Conservation (phyloP, 2,113 vertebrate genomes). For the Dermatemys mawii region DNA sequence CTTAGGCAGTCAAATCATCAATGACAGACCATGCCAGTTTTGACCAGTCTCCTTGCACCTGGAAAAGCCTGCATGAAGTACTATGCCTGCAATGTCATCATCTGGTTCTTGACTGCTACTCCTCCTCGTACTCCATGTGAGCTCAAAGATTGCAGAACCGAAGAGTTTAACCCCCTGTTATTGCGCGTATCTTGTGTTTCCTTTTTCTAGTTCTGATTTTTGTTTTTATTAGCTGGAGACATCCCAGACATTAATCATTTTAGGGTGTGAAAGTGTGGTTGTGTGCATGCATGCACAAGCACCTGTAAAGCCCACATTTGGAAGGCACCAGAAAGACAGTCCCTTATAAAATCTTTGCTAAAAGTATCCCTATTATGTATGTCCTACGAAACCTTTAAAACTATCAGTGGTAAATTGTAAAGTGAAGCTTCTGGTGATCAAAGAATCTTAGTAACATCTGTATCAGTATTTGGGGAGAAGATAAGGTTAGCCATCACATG, state of each 20-base stretch:
- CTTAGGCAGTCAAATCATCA: not conserved
- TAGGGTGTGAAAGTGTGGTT: not conserved
- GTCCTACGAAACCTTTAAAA: not conserved
- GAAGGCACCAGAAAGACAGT: not conserved
- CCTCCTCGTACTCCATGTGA: not conserved
- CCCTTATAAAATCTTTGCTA: not conserved
- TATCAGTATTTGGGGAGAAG: not conserved
- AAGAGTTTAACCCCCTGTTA: not conserved
- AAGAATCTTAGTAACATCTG: not conserved
- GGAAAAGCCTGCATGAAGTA: not conserved
- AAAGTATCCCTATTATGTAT: not conserved
- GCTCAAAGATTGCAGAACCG: not conserved
- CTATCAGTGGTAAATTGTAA: not conserved
- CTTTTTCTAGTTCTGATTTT: not conserved
- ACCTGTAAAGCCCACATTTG: not conserved
- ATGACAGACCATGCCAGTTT: not conserved
- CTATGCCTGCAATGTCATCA: not conserved
- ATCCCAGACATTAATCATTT: not conserved
- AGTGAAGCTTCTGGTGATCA: not conserved
- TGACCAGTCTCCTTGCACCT: not conserved
- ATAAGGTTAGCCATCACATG: not conserved
- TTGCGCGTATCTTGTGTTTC: not conserved
- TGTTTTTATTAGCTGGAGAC: not conserved
- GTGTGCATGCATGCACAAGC: not conserved
- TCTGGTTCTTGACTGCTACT: not conserved